phyloP scores from a whole-genome alignment of 2,888 invertebrate species.

The Eupeodes luniger region DNA sequence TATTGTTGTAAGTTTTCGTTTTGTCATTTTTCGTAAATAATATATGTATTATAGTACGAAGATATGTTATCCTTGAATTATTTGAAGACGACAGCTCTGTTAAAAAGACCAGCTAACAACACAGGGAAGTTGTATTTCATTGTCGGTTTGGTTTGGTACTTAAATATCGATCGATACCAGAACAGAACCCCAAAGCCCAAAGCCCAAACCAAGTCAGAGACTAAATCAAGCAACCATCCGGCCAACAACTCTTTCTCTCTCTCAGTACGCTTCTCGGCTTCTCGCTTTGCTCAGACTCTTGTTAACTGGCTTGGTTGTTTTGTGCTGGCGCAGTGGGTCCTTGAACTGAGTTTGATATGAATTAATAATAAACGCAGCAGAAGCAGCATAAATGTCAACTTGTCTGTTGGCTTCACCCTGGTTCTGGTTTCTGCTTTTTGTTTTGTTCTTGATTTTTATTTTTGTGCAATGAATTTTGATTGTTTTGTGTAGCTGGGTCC shows the following conservation, averaged over 20 bases:
- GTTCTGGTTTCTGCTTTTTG: slow-evolving; percentile 52
- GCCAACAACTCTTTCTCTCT: slow-evolving; percentile 42
- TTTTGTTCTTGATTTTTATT: slow-evolving; percentile 37
- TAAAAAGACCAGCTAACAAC: slow-evolving; percentile 21
- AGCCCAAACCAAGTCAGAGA: slow-evolving; percentile 15
- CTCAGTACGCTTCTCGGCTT: not conserved
- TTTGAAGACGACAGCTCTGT: not conserved
- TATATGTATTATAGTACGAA: not conserved
- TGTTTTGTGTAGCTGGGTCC: slow-evolving; percentile 32
- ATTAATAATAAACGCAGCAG: slow-evolving; percentile 73
- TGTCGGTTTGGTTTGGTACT: slow-evolving; percentile 50
- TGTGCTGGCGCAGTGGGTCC: slow-evolving; percentile 66
- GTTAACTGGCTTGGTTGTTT: slow-evolving; percentile 26
- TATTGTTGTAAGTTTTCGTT: no score
- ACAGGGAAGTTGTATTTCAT: slow-evolving; percentile 57
- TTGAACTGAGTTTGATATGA: slow-evolving; percentile 73
- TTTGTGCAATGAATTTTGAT: slow-evolving; percentile 53
- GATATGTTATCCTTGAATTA: not conserved
- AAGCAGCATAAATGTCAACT: slow-evolving; percentile 72
- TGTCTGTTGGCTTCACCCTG: slow-evolving; percentile 66
- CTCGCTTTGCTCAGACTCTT: not conserved
- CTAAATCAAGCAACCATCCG: slow-evolving; percentile 36
- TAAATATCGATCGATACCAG: slow-evolving; percentile 73
- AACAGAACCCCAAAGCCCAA: slow-evolving; percentile 38
- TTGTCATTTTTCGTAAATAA: no score